Conservation (phyloP, 2,797 vertebrate species). For the Pteronotus mesoamericanus region DNA sequence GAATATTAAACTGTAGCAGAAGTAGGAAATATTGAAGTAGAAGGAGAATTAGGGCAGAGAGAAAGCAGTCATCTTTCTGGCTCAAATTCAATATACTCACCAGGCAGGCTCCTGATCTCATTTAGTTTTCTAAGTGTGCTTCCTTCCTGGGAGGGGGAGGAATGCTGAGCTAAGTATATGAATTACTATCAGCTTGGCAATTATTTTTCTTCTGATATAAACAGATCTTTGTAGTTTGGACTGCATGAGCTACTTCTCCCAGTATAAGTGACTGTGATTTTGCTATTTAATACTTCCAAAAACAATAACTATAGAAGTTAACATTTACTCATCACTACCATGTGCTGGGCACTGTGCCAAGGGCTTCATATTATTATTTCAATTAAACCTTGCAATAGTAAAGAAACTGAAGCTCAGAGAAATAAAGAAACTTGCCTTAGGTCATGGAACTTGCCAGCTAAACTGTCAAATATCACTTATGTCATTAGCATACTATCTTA, state of each 20-base stretch:
- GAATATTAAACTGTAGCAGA: conserved; percentile 24
- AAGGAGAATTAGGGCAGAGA: conserved; percentile 32
- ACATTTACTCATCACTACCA: conserved; percentile 17
- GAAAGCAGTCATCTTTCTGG: conserved; percentile 12
- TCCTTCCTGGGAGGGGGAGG: not conserved
- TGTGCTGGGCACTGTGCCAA: conserved; percentile 25
- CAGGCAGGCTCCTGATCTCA: not conserved
- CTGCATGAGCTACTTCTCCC: conserved; percentile 17
- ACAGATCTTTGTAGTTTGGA: conserved; percentile 43
- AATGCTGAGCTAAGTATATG: not conserved
- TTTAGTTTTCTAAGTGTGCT: conserved; percentile 2
- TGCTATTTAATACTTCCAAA: conserved; percentile 36
- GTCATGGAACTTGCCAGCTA: not conserved
- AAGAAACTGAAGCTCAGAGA: conserved; percentile 35
- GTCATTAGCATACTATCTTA: not conserved
- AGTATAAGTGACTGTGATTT: conserved; percentile 27
- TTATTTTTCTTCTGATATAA: conserved; percentile 53
- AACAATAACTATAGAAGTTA: conserved; percentile 14
- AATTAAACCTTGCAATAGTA: not conserved
- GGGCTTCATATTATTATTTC: conserved; percentile 44
- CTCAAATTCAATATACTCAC: not conserved
- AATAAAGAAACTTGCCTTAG: conserved; percentile 7
- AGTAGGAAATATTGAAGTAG: not conserved
- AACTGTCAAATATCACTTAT: not conserved
- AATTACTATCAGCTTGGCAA: not conserved